Conservation (phyloP, 1,140 invertebrate genomes). For the Trichogramma pretiosum region DNA sequence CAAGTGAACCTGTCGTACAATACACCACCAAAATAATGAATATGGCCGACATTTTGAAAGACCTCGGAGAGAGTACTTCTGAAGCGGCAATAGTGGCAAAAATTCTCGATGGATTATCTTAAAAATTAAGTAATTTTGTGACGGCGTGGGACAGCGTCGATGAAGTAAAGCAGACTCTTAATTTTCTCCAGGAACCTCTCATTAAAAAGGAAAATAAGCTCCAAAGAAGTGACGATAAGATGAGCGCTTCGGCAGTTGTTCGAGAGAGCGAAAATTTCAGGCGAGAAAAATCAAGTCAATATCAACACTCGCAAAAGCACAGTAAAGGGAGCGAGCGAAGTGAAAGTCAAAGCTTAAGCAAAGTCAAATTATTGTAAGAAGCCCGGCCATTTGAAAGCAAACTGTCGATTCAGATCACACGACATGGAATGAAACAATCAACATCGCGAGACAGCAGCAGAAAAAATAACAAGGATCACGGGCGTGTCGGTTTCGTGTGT, state of each 20-base stretch:
- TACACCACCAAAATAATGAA: slow-evolving; percentile 4
- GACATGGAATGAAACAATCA: not conserved
- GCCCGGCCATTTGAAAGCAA: slow-evolving; percentile 1
- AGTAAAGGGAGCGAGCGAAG: too few relatives aligned
- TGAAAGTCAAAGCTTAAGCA: not conserved
- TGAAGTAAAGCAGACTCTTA: not conserved
- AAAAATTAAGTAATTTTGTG: slow-evolving; percentile 3
- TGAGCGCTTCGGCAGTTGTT: not conserved
- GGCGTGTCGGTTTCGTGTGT: too few relatives aligned
- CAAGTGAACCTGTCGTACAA: not conserved
- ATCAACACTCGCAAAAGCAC: not conserved
- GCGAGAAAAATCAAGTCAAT: not conserved
- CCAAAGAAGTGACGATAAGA: not conserved
- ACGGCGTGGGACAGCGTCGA: slow-evolving; percentile 16
- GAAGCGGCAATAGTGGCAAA: slow-evolving; percentile 16
- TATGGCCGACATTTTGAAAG: slow-evolving; percentile 11
- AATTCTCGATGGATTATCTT: slow-evolving; percentile 16
- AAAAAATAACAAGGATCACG: not conserved
- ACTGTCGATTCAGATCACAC: slow-evolving; percentile 14
- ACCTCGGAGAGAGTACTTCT: slow-evolving; percentile 11
- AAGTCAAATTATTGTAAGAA: not conserved
- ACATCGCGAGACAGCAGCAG: not conserved
- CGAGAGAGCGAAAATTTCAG: not conserved
- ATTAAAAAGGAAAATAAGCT: not conserved
- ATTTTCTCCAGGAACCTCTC: not conserved